Conservation (phyloP, 37 sponge, comb jelly and placozoan species). For the Cliona cf. orientalis region DNA sequence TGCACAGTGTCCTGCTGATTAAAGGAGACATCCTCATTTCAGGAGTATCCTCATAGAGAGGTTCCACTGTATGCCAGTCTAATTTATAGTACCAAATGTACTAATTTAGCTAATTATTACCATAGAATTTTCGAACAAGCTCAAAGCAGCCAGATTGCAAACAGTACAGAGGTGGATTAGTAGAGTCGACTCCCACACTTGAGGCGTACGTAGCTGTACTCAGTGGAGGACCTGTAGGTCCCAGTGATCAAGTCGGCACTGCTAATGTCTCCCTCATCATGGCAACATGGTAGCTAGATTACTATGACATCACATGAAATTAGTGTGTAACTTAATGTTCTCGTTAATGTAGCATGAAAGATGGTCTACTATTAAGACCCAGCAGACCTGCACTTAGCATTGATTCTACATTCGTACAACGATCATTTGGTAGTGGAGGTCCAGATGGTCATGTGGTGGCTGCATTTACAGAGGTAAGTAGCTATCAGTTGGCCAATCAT, state of each 20-base stretch:
- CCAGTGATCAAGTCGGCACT: conserved; percentile 51
- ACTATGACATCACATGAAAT: not conserved
- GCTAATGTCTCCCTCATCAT: conserved; percentile 64
- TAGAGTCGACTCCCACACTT: conserved; percentile 58
- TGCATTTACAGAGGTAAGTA: conserved; percentile 62
- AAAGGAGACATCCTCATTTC: too few relatives aligned
- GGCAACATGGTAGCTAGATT: conserved; percentile 58
- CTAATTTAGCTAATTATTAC: not conserved
- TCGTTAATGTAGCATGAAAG: conserved; percentile 38
- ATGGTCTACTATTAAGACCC: conserved; percentile 75
- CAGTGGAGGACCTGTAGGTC: conserved; percentile 78
- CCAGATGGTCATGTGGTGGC: conserved; percentile 69
- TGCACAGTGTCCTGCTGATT: too few relatives aligned
- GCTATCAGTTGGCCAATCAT: too few relatives aligned
- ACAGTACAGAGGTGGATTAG: not conserved
- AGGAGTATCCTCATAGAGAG: too few relatives aligned
- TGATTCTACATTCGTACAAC: conserved; percentile 67
- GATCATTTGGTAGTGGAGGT: conserved; percentile 64
- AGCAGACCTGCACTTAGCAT: conserved; percentile 66
- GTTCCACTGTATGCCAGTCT: too few relatives aligned
- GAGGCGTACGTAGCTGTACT: conserved; percentile 65
- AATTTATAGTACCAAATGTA: too few relatives aligned
- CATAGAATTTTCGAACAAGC: conserved; percentile 58
- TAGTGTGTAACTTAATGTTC: too few relatives aligned
- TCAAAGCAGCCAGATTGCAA: conserved; percentile 25